Percentiles rank a stretch among this genome's conserved stretches.
phyloP scores from a whole-genome alignment of 1,140 invertebrate species.

The Drosophila arawakana region DNA sequence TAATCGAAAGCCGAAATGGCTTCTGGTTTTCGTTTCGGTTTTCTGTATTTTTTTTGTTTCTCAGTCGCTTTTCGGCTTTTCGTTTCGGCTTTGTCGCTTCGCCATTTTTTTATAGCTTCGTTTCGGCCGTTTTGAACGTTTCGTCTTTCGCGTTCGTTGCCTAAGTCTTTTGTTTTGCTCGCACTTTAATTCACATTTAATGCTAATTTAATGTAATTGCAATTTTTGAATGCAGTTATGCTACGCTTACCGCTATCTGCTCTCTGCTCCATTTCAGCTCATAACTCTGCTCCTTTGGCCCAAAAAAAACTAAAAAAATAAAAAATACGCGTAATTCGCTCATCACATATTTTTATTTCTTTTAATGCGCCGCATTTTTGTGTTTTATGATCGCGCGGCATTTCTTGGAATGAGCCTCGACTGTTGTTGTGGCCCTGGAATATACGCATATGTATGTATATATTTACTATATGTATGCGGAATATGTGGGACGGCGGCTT shows the following conservation, averaged over 20 bases:
- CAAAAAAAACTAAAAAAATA: background rate
- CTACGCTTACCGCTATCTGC: conserved; percentile 2
- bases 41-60: conserved; percentile 3
- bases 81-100: conserved; percentile 11
- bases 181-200: conserved; percentile 51
- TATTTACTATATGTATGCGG: background rate
- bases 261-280: background rate
- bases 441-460: background rate
- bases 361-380: conserved; percentile 62
- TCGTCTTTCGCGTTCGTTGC: conserved; percentile 56
- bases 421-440: conserved; percentile 55
- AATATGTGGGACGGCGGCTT: conserved; percentile 58
- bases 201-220: conserved; percentile 81
- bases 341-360: conserved; percentile 52
- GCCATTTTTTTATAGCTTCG: conserved; percentile 16
- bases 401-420: conserved; percentile 66
- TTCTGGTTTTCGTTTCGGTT: conserved; percentile 65
- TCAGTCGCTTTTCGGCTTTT: conserved; percentile 29
- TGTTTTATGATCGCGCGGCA: conserved; percentile 74
- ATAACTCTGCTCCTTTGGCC: background rate
- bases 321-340: conserved; percentile 53
- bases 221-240: conserved; percentile 55
- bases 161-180: conserved; percentile 76
- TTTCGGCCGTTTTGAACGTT: background rate
- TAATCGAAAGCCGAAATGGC: conserved; percentile 77